Conservation (phyloP, 2,797 vertebrate species). For the Galagoides demidoff region DNA sequence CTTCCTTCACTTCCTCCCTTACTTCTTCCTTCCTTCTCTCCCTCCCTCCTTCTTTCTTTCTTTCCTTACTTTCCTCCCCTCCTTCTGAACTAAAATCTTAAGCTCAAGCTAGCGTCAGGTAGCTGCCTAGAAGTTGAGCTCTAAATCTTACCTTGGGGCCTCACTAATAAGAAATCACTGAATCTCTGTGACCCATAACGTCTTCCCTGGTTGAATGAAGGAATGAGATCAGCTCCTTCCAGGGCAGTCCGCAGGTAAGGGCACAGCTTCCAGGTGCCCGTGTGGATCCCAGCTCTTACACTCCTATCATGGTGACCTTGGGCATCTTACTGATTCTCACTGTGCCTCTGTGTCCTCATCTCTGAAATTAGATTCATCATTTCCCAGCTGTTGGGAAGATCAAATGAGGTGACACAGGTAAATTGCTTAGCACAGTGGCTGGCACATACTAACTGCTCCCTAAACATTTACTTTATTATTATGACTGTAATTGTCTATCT, state of each 20-base stretch:
- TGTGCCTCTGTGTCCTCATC: not conserved
- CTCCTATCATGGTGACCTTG: not conserved
- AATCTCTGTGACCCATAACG: not conserved
- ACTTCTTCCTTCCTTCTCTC: too few relatives aligned
- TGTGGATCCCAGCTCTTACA: not conserved
- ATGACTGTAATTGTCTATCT: not conserved
- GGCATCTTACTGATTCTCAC: not conserved
- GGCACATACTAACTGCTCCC: not conserved
- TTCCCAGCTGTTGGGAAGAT: not conserved
- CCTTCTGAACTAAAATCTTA: slow-evolving; percentile 15
- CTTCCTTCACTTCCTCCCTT: too few relatives aligned
- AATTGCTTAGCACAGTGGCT: not conserved
- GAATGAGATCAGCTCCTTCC: not conserved
- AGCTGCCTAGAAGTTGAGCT: not conserved
- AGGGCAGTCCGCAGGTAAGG: not conserved
- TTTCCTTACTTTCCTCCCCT: not conserved
- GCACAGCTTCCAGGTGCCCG: not conserved
- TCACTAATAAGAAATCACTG: not conserved
- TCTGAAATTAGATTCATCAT: not conserved
- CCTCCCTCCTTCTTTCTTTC: not conserved
- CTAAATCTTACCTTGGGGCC: not conserved
- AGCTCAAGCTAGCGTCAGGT: not conserved
- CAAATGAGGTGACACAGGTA: not conserved
- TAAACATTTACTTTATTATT: not conserved
- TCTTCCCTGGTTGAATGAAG: not conserved